Conservation (phyloP, 2,888 invertebrate genomes). For the Agrochola lota region DNA sequence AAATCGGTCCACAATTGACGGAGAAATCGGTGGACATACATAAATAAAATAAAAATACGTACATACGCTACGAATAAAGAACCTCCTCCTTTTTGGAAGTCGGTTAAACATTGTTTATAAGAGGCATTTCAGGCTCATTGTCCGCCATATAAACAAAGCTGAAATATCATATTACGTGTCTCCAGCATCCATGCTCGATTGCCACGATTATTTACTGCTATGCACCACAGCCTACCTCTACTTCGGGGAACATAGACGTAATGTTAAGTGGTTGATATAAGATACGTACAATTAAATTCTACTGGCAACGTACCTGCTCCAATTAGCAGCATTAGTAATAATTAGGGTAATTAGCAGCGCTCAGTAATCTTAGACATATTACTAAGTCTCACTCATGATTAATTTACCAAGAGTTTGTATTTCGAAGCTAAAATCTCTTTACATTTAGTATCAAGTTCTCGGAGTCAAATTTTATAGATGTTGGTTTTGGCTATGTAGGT, state of each 20-base stretch:
- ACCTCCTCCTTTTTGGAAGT: no score
- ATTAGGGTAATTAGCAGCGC: conserved; percentile 27
- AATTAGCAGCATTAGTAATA: conserved; percentile 32
- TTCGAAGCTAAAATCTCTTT: conserved; percentile 6
- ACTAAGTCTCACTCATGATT: conserved; percentile 35
- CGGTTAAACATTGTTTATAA: no score
- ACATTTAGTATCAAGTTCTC: conserved; percentile 13
- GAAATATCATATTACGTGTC: no score
- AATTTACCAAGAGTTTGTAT: conserved; percentile 28
- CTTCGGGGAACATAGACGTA: neutral
- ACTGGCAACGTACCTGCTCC: neutral
- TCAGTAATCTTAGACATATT: conserved; percentile 29
- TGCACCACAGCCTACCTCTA: neutral
- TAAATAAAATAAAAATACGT: no score
- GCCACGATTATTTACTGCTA: no score
- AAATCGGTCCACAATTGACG: no score
- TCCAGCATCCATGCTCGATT: no score
- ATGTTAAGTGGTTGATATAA: neutral
- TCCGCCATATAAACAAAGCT: no score
- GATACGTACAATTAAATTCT: conserved; percentile 24
- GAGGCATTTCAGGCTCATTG: no score
- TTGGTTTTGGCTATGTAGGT: neutral
- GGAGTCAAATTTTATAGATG: neutral
- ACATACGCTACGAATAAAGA: no score
- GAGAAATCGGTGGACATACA: no score